Base-by-base conservation (phyloP, 2,888 invertebrate genomes). In the Caenorhabditis sp. region DNA sequence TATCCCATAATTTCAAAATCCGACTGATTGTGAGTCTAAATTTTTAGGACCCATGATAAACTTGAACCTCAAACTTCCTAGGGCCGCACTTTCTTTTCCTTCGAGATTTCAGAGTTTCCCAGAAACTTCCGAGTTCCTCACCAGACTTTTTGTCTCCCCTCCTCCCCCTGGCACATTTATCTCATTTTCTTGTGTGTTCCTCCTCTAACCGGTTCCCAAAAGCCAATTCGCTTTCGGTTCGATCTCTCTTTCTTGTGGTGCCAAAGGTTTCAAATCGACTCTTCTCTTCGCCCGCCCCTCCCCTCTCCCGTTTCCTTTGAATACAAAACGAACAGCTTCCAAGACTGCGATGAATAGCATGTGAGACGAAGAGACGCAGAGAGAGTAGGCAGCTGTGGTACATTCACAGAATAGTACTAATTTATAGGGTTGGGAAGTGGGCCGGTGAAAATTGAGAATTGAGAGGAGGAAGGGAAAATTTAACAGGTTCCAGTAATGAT, bases 221-320 rank as follows among this genome's bases (percentile, higher is more conserved):
- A 41, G n/a, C 61, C 61, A 41, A 61, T 61, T 35, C 31, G 8
- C 54, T 10, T 47, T 22, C 54, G 68, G 51, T 56, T 66, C 24
- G 24, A 19, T 47, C 47, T 47, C 19, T 47, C 19, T 47, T 38
- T 77, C 41, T 51, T 69, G 59, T 61, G 77, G 59, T 61, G 77
- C 77, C 77, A 77, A 77, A 76, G 68, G 76, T 69, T 76, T 76
- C 68, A 76, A 77, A 77, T 69, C 63, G 61, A 31, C 51, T 4
- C 19, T 38, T 38, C 38, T 38, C 59, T n/a, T n/a, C n/a, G n/a
- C n/a, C n/a, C n/a, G n/a, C n/a, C 19, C 38, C 38, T 22, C 26
- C 38, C 19, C 31, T 12, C 12, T 61, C 38, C 12, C 38, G 38
- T 26, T 54, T 26, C 54, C 59, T 56, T n/a, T 41, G 76, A 70